Evolutionary conservation across 2,113 vertebrate genomes (phyloP), one percentile per base, ranked within the genome.

Genomic region (Scatophagus argus): DNA sequence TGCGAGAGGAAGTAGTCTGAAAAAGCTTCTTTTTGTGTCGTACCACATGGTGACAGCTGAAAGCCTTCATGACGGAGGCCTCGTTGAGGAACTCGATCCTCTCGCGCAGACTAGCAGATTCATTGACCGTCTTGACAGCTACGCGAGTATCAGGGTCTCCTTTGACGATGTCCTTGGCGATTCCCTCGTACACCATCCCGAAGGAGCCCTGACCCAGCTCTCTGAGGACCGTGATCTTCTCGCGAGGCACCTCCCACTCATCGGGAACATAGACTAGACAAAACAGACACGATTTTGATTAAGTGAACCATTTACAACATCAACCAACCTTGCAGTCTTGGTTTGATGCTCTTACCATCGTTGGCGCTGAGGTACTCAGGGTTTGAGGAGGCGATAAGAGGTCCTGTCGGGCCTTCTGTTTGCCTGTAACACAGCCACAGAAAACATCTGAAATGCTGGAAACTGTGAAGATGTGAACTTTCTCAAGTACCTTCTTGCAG

Each of bases 31-130:
- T 36, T 16, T 8, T 9, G 10, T 2, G 34, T 54, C 91, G 62
- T 89, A 99, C 98, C 98, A 99, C 98, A 2, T 99, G 98, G 87
- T 99, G 98, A 89, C 98, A 99, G 93, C 89, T 98, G 94, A 99
- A 99, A 0, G 95, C 97, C 84, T 99, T 99, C 98, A 99, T 99
- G 79, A 99, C 98, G 0, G 98, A 99, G 8, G 98, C 98, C 79
- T 99, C 98, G 0, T 99, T 99, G 54, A 99, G 94, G 92, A 99
- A 99, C 94, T 99, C 98, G 0, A 99, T 99, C 70, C 98, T 96
- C 89, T 99, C 98, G 0, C 98, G 95, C 67, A 99, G 94, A 77
- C 96, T 99, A 81, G 98, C 97, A 0, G 96, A 95, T 54, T 99
- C 98, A 1, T 99, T 99, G 27, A 99, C 98, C 0, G 98, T 99